These are phyloP conservation scores for Circaetus gallicus DNA, from an alignment of 2,113 vertebrate species.

Conservation along the genomic window DNA sequence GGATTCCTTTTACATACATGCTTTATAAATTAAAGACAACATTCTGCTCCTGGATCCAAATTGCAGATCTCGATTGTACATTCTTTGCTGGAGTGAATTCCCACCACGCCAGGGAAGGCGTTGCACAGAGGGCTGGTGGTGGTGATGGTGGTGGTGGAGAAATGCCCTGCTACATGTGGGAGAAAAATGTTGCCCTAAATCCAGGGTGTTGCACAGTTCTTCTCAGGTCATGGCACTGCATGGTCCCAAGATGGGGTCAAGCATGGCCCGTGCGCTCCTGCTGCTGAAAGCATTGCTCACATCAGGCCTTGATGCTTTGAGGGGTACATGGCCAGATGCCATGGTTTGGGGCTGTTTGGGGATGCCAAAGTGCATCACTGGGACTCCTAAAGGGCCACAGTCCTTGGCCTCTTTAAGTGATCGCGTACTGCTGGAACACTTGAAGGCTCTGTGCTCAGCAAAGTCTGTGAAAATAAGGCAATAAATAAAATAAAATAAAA, in stretches of 20 bases:
- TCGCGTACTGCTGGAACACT: neutral
- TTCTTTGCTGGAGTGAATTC: neutral
- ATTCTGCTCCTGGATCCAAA: neutral
- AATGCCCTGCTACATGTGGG: neutral
- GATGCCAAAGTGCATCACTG: neutral
- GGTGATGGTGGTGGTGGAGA: neutral
- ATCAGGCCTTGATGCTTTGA: neutral
- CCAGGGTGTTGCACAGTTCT: neutral
- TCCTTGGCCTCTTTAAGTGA: neutral
- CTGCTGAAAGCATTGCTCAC: accelerated
- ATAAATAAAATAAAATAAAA: neutral
- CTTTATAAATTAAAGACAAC: conserved; percentile 20
- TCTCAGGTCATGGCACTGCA: neutral
- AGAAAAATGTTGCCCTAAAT: neutral
- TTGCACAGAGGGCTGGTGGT: neutral
- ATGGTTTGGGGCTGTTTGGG: neutral
- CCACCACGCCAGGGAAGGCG: too few relatives aligned
- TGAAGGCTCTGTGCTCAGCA: neutral
- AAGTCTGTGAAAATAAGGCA: conserved; percentile 20
- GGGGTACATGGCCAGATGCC: neutral
- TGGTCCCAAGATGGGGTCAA: neutral
- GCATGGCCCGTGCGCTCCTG: accelerated
- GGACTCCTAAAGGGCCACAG: neutral
- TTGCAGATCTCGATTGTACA: neutral
- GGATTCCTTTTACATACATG: neutral